A percentile compares a stretch with the other conserved stretches of the same genome.
Conservation (phyloP, 2,797 vertebrate genomes). For the Phoxinus dragarum region DNA sequence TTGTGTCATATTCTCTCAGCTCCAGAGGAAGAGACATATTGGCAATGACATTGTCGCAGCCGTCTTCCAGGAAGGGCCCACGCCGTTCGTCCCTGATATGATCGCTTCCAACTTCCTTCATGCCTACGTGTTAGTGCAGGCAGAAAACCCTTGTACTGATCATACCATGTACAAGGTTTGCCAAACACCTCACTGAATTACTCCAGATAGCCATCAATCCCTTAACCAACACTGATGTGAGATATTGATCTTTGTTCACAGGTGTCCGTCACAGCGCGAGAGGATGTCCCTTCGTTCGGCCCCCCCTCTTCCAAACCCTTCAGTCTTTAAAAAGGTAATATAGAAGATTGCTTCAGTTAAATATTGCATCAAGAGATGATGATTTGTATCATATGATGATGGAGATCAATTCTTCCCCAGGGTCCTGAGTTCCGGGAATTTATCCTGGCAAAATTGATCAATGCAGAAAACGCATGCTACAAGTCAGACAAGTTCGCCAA, state of each 20-base stretch:
- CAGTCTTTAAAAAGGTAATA: conserved; percentile 92
- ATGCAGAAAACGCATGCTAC: conserved; percentile 95
- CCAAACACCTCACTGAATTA: background rate
- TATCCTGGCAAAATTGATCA: conserved; percentile 96
- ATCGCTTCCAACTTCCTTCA: conserved; percentile 98
- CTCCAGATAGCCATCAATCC: background rate
- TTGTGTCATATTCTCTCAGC: conserved; percentile 70
- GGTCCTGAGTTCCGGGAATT: conserved; percentile 93
- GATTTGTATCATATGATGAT: conserved; percentile 56
- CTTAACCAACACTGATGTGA: conserved; percentile 7
- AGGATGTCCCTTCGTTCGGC: conserved; percentile 92
- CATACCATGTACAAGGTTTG: conserved; percentile 87
- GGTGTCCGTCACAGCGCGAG: conserved; percentile 94
- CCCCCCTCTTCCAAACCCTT: conserved; percentile 91
- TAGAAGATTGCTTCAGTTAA: background rate
- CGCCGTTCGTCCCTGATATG: conserved; percentile 96
- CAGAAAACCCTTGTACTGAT: conserved; percentile 83
- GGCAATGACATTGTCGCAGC: conserved; percentile 97
- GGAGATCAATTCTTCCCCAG: conserved; percentile 68
- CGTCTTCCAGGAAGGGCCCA: conserved; percentile 95
- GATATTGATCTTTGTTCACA: conserved; percentile 64
- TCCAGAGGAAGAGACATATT: conserved; percentile 97
- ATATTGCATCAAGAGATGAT: conserved; percentile 21
- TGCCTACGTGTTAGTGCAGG: conserved; percentile 94
- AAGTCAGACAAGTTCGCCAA: conserved; percentile 98